A percentile compares a stretch with the other conserved stretches of the same genome.
These are phyloP conservation scores for Megaleporinus macrocephalus DNA, from an alignment of 2,113 vertebrate genomes.

Conservation along the genomic window DNA sequence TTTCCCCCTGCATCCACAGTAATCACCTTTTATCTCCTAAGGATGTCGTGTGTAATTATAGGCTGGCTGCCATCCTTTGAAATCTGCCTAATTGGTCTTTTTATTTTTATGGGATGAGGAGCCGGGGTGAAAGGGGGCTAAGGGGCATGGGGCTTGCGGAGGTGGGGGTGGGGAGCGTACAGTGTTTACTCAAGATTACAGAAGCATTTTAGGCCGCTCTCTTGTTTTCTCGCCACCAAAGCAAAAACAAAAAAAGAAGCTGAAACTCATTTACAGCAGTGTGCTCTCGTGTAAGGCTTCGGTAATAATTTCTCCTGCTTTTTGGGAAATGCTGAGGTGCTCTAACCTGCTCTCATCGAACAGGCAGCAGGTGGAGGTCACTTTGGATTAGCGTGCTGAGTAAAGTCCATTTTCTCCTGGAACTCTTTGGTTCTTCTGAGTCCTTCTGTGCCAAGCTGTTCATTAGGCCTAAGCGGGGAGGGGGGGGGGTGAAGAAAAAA, in stretches of 20 bases:
- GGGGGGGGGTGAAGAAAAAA: background rate
- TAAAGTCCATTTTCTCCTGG: conserved; percentile 59
- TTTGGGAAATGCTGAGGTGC: background rate
- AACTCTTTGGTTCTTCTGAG: conserved; percentile 48
- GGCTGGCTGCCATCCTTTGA: conserved; percentile 73
- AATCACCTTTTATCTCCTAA: conserved; percentile 72
- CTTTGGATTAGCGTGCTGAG: conserved; percentile 61
- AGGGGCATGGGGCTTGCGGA: conserved; percentile 56
- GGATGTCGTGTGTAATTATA: conserved; percentile 75
- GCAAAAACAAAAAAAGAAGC: background rate
- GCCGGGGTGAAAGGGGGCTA: conserved; percentile 58
- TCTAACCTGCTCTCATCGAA: conserved; percentile 27
- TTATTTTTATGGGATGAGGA: conserved; percentile 72
- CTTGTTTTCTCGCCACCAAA: conserved; percentile 33
- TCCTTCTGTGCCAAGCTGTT: conserved; percentile 57
- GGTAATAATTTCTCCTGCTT: conserved; percentile 25
- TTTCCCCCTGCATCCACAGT: conserved; percentile 58
- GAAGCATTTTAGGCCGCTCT: conserved; percentile 51
- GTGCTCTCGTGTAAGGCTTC: conserved; percentile 14
- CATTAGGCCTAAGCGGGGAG: conserved; percentile 59
- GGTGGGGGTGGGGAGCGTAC: conserved; percentile 23
- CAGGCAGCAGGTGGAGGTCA: conserved; percentile 60
- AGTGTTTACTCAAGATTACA: conserved; percentile 50
- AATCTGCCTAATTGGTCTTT: conserved; percentile 80
- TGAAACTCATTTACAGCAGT: conserved; percentile 4